phyloP scores from a whole-genome alignment of 2,113 vertebrate genomes.

The Oncorhynchus keta region DNA sequence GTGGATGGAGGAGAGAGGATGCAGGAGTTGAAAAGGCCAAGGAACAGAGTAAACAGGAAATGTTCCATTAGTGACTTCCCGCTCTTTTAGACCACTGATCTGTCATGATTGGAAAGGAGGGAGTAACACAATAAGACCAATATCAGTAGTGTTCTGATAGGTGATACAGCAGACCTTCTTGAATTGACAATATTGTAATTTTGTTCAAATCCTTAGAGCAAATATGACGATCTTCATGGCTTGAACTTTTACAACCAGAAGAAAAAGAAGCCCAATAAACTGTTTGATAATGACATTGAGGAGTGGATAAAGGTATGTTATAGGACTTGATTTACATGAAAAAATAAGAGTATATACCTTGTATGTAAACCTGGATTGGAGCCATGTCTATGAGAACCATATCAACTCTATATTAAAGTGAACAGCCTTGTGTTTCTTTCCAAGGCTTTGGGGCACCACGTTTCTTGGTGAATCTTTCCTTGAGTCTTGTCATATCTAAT shows the following conservation, averaged over 20 bases:
- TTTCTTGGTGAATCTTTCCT: too few relatives aligned
- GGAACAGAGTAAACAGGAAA: not conserved
- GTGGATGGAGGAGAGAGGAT: too few relatives aligned
- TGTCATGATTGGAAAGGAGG: not conserved
- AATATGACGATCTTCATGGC: conserved; percentile 92
- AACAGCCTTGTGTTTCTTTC: too few relatives aligned
- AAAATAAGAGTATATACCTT: too few relatives aligned
- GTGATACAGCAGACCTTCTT: not conserved
- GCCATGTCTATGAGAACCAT: too few relatives aligned
- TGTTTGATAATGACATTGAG: conserved; percentile 92
- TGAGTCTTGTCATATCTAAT: too few relatives aligned
- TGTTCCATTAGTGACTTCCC: not conserved
- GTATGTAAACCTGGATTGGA: too few relatives aligned
- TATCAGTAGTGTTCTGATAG: not conserved
- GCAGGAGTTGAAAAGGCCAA: too few relatives aligned
- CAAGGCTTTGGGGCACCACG: too few relatives aligned
- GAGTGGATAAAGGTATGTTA: conserved; percentile 89
- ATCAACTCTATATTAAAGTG: too few relatives aligned
- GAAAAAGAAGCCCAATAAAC: conserved; percentile 98
- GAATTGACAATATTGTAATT: not conserved
- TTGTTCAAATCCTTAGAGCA: conserved; percentile 72
- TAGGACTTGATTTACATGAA: too few relatives aligned
- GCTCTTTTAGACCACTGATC: too few relatives aligned
- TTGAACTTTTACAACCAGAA: conserved; percentile 98
- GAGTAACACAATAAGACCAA: not conserved